Conservation (phyloP, 2,113 vertebrate genomes). For the Chloropsis cyanopogon region DNA sequence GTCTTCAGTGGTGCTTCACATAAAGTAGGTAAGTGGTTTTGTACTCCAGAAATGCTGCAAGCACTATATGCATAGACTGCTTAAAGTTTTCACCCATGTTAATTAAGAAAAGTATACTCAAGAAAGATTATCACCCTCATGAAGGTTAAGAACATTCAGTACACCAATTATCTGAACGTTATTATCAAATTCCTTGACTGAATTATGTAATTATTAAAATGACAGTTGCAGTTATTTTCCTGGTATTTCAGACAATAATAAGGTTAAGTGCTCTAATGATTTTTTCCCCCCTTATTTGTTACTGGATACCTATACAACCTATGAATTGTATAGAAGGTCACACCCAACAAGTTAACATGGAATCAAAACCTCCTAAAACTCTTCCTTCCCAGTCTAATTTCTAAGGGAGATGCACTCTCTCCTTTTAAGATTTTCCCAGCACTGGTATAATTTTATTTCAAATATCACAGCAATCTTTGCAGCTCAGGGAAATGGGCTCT, state of each 20-base stretch:
- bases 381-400: background rate
- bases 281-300: background rate
- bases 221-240: background rate
- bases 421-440: background rate
- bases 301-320: background rate
- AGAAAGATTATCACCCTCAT: background rate
- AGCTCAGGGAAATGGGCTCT: background rate
- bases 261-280: background rate
- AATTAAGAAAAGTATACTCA: background rate
- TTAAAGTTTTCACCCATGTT: background rate
- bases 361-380: background rate
- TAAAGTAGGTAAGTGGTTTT: background rate
- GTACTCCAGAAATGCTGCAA: background rate
- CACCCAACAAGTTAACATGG: background rate
- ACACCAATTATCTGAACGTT: background rate
- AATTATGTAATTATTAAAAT: background rate
- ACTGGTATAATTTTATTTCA: background rate
- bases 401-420: background rate
- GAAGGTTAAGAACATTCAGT: background rate
- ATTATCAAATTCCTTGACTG: background rate
- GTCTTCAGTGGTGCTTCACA: background rate
- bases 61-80: fast-evolving
- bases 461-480: background rate
- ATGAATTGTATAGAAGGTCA: background rate
- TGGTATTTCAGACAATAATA: background rate